Conservation (phyloP, 2,797 vertebrate species). For the Siniperca scherzeri region DNA sequence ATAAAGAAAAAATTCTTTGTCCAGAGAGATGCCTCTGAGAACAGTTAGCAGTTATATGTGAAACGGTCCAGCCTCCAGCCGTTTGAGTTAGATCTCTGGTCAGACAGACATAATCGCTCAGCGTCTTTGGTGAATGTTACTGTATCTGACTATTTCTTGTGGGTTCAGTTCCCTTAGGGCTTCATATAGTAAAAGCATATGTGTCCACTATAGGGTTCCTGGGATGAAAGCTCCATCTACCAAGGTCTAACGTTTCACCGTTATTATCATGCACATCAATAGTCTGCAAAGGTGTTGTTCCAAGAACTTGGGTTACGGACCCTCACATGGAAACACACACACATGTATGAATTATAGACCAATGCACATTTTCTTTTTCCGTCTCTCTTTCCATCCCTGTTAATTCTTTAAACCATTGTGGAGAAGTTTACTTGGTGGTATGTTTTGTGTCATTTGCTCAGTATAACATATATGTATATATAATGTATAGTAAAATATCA, state of each 20-base stretch:
- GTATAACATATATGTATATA: too few relatives aligned
- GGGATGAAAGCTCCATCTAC: constrained; percentile 65
- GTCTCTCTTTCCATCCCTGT: constrained; percentile 25
- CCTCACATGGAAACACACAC: constrained; percentile 33
- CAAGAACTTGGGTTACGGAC: constrained; percentile 62
- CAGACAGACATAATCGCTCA: constrained; percentile 61
- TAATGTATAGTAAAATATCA: not conserved
- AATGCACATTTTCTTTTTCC: constrained; percentile 10
- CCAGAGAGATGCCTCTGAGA: constrained; percentile 33
- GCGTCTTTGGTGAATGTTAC: constrained; percentile 67
- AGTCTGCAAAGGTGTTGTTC: constrained; percentile 72
- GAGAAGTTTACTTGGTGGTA: too few relatives aligned
- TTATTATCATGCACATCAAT: constrained; percentile 69
- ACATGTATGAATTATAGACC: constrained; percentile 6
- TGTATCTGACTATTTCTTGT: constrained; percentile 61
- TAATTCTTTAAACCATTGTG: too few relatives aligned
- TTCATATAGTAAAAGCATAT: constrained; percentile 74
- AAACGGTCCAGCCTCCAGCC: constrained; percentile 50
- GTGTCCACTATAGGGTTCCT: constrained; percentile 71
- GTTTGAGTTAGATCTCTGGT: constrained; percentile 57
- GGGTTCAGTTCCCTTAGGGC: constrained; percentile 54
- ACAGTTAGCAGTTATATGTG: constrained; percentile 24
- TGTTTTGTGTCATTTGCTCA: too few relatives aligned
- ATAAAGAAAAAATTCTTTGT: not conserved
- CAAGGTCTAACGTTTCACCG: constrained; percentile 54